phyloP scores from a whole-genome alignment of 2,113 vertebrate species.

The Xyrauchen texanus region DNA sequence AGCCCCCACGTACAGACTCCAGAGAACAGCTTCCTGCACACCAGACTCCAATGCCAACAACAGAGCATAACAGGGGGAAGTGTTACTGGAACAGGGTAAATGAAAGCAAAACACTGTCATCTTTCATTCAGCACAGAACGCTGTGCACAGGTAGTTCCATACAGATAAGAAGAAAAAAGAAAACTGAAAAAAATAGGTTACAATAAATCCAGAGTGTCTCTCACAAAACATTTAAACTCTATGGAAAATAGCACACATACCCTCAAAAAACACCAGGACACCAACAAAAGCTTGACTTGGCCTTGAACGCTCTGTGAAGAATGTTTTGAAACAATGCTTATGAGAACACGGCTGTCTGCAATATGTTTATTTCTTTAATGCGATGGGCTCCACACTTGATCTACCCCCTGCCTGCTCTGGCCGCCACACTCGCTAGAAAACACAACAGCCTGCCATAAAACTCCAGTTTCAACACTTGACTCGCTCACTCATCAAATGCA shows the following conservation, averaged over 20 bases:
- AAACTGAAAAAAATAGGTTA: background rate
- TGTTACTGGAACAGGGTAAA: background rate
- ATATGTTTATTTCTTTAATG: conserved; percentile 44
- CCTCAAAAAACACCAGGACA: background rate
- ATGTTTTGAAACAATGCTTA: conserved; percentile 23
- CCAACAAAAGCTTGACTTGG: conserved; percentile 38
- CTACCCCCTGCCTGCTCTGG: conserved; percentile 9
- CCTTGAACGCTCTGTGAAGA: background rate
- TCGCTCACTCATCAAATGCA: conserved; percentile 5
- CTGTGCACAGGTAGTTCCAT: too few relatives aligned
- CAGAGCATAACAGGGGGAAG: background rate
- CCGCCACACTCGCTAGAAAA: conserved; percentile 8
- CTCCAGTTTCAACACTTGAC: conserved; percentile 26
- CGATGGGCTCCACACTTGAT: conserved; percentile 29
- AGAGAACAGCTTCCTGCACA: background rate
- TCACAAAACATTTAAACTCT: conserved; percentile 22
- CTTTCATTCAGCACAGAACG: too few relatives aligned
- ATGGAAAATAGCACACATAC: background rate
- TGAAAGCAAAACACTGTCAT: background rate
- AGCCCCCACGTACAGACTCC: background rate
- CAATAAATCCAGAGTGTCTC: background rate
- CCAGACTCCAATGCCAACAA: background rate
- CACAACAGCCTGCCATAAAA: background rate
- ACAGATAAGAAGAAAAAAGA: background rate
- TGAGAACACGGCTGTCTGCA: conserved; percentile 12